A percentile compares a stretch with the other conserved stretches of the same genome.
Conservation (phyloP, 2,888 invertebrate species). For the Lepidonotus clava region DNA sequence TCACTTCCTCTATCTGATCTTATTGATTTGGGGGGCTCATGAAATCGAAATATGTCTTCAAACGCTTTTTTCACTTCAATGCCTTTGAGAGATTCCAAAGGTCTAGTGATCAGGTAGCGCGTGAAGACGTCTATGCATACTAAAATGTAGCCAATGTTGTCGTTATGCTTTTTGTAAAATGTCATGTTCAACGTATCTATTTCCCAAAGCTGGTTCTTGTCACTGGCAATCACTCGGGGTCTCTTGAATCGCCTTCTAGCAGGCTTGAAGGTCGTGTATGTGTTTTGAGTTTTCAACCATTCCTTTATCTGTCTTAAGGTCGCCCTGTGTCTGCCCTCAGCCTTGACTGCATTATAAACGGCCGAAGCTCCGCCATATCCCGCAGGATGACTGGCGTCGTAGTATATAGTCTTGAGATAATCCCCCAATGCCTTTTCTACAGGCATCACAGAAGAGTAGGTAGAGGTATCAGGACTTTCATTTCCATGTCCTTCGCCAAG, state of each 20-base stretch:
- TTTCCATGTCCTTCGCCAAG: too few relatives aligned
- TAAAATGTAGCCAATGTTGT: neutral
- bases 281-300: neutral
- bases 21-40: neutral
- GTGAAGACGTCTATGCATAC: constrained; percentile 9
- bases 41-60: neutral
- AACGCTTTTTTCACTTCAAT: too few relatives aligned
- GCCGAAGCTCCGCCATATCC: neutral
- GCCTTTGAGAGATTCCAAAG: too few relatives aligned
- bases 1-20: neutral
- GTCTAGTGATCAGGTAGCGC: neutral
- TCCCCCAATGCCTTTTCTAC: neutral
- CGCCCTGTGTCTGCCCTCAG: neutral
- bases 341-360: too few relatives aligned
- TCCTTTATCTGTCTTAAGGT: neutral
- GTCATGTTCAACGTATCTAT: neutral
- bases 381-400: neutral
- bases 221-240: neutral
- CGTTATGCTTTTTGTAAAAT: neutral
- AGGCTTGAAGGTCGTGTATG: neutral
- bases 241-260: neutral
- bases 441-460: too few relatives aligned
- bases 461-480: too few relatives aligned
- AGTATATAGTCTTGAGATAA: neutral
- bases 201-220: constrained; percentile 20